Evolutionary conservation across 2,797 vertebrate genomes (phyloP).

Genomic region (Crocidura indochinensis): DNA sequence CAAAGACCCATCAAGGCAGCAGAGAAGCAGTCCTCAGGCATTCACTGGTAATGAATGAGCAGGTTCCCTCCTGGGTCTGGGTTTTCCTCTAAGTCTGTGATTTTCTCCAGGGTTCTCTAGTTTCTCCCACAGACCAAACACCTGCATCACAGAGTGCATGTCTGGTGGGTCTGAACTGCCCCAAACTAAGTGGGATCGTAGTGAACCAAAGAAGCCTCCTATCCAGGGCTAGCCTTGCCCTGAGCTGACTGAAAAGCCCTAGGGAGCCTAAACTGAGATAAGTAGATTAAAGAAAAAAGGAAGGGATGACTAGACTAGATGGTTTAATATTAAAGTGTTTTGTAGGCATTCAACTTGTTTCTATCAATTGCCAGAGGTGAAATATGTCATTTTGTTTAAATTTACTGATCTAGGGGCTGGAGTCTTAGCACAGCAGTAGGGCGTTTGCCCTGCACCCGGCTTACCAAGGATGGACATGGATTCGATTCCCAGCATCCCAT

Average conservation of each 20-base stretch:
- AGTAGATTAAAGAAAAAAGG: background rate
- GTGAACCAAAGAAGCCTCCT: background rate
- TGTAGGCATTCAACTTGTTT: background rate
- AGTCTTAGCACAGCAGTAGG: no score
- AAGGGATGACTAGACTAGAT: background rate
- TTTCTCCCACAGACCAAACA: background rate
- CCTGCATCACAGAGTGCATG: background rate
- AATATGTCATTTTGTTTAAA: background rate
- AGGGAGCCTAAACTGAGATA: background rate
- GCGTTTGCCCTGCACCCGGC: no score
- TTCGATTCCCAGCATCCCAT: no score
- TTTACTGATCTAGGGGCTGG: background rate
- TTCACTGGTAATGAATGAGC: background rate
- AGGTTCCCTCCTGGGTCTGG: background rate
- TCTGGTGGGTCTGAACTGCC: background rate
- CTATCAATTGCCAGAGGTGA: background rate
- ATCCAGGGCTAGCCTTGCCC: background rate
- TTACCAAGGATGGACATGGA: no score
- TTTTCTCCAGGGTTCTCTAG: background rate
- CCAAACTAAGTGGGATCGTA: background rate
- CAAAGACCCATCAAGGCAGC: conserved; percentile 1
- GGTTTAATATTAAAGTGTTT: background rate
- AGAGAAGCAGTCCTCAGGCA: background rate
- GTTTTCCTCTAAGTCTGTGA: background rate
- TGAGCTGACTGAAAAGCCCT: background rate